Percentiles rank a stretch among this genome's conserved stretches.
phyloP scores from a whole-genome alignment of 2,888 invertebrate species.

The Chymomyza caudatula region DNA sequence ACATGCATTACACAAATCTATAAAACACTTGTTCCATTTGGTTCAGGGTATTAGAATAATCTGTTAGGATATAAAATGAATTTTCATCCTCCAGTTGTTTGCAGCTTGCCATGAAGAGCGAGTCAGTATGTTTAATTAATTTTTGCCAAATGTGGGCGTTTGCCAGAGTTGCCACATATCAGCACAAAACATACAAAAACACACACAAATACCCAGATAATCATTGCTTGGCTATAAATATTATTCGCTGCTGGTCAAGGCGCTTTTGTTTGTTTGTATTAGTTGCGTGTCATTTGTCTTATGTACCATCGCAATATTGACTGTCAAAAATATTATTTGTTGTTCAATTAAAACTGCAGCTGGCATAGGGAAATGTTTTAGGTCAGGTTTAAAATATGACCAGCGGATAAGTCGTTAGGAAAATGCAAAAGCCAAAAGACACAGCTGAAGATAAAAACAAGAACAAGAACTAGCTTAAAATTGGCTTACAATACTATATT shows the following conservation, averaged over 20 bases:
- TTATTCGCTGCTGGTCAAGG: background rate
- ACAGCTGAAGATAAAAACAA: constrained; percentile 29
- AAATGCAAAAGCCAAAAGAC: constrained; percentile 14
- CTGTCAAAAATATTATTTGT: constrained; percentile 36
- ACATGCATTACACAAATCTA: too few species aligned
- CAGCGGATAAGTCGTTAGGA: too few species aligned
- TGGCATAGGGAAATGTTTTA: constrained; percentile 62
- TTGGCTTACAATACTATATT: background rate
- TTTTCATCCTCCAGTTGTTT: background rate
- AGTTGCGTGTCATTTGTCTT: background rate
- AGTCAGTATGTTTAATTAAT: constrained; percentile 26
- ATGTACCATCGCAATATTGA: background rate
- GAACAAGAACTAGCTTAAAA: constrained; percentile 22
- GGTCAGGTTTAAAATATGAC: background rate
- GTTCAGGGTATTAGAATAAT: too few species aligned
- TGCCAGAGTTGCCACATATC: background rate
- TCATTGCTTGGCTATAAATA: background rate
- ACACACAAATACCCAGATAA: background rate
- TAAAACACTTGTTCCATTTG: too few species aligned
- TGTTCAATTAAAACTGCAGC: constrained; percentile 68
- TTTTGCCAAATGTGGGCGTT: constrained; percentile 8
- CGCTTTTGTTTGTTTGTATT: background rate
- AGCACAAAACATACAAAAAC: background rate
- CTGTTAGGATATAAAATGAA: too few species aligned
- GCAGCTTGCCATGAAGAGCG: background rate